Percentiles rank a stretch among this genome's conserved stretches.
Conservation (phyloP, 2,888 invertebrate species). For the Lasioglossum zephyrum region DNA sequence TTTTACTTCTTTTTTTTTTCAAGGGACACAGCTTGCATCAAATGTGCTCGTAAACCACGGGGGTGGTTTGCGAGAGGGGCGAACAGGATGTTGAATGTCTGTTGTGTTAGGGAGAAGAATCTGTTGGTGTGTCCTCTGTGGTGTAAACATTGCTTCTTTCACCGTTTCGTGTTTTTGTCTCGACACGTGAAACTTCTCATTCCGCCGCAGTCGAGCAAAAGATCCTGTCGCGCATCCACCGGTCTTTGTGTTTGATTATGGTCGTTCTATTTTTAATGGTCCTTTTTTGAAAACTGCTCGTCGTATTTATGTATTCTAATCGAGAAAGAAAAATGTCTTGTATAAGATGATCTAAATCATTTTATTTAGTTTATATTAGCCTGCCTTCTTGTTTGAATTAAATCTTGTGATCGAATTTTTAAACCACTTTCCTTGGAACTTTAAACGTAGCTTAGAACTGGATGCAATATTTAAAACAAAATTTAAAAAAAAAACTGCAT, state of each 20-base stretch:
- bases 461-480: no score
- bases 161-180: not conserved
- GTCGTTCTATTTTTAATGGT: not conserved
- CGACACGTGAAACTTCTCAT: not conserved
- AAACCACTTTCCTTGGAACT: no score
- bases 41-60: not conserved
- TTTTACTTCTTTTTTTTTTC: conserved; percentile 6
- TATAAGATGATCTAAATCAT: no score
- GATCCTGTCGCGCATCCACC: not conserved
- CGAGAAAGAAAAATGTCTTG: not conserved
- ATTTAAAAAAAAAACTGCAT: no score
- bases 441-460: no score
- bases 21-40: conserved; percentile 6
- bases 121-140: not conserved
- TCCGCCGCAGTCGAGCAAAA: not conserved
- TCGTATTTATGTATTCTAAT: not conserved
- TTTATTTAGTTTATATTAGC: not conserved
- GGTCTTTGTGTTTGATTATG: not conserved
- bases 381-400: no score
- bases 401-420: no score
- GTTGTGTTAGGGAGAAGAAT: not conserved
- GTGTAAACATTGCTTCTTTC: not conserved
- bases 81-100: conserved; percentile 3
- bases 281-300: not conserved
- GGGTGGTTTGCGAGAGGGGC: not conserved